phyloP scores from a whole-genome alignment of 2,113 vertebrate species.

The Chaetodon auriga region DNA sequence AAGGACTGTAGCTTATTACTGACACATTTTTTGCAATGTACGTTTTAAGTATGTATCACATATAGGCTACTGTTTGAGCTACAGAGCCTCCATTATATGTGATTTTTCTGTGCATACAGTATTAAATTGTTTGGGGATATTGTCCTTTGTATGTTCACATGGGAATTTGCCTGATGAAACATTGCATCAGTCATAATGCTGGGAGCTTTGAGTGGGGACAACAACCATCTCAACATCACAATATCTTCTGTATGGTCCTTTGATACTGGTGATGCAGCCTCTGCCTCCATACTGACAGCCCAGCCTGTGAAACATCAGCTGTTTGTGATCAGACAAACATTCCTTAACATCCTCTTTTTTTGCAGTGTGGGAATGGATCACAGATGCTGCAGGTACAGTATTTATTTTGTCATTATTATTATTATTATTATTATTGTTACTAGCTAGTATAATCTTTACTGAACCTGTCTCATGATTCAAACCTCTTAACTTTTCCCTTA shows the following conservation, averaged over 20 bases:
- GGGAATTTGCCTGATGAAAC: neutral
- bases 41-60: no score
- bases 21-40: no score
- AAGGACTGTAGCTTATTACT: no score
- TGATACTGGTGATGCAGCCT: neutral
- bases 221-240: neutral
- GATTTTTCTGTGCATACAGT: neutral
- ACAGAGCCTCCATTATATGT: neutral
- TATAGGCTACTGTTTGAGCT: neutral
- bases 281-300: neutral
- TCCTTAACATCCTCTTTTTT: neutral
- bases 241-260: neutral
- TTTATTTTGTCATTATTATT: neutral
- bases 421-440: no score
- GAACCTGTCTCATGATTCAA: neutral
- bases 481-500: neutral
- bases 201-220: neutral
- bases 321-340: neutral
- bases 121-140: neutral
- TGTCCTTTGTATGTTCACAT: neutral
- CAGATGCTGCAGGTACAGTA: slow-evolving; percentile 80
- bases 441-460: neutral
- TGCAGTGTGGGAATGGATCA: slow-evolving; percentile 87
- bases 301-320: neutral
- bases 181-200: neutral